phyloP scores from a whole-genome alignment of 1,140 invertebrate species.

The Papilio helenus region DNA sequence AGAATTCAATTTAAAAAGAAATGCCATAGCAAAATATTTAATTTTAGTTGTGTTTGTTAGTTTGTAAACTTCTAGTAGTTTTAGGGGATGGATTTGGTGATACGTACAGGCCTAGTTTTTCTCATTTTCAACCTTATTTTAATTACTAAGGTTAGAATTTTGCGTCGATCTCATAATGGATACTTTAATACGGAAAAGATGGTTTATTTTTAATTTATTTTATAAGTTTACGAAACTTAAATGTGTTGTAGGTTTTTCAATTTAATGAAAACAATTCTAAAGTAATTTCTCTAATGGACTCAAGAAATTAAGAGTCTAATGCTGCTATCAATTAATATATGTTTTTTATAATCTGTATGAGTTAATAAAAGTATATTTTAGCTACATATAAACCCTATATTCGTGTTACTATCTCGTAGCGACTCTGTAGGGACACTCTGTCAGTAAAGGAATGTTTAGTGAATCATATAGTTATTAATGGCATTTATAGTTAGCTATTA shows the following conservation, averaged over 20 bases:
- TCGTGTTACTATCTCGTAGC: slow-evolving; percentile 46
- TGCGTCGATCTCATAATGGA: not conserved
- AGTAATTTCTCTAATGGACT: not conserved
- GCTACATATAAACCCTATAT: slow-evolving; percentile 11
- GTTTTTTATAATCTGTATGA: slow-evolving; percentile 3
- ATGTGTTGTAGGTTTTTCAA: not conserved
- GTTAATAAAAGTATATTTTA: slow-evolving; percentile 22
- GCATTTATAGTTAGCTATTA: slow-evolving; percentile 83
- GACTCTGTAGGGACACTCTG: slow-evolving; percentile 66
- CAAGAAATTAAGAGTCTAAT: not conserved
- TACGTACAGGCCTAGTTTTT: slow-evolving; percentile 21
- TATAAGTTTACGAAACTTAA: not conserved
- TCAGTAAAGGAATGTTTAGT: slow-evolving; percentile 75
- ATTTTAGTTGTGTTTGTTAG: slow-evolving; percentile 1
- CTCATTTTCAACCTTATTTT: not conserved
- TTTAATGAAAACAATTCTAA: not conserved
- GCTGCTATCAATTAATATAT: not conserved
- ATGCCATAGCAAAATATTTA: not conserved
- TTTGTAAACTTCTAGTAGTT: not conserved
- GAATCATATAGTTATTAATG: slow-evolving; percentile 75
- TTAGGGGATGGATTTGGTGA: slow-evolving; percentile 9
- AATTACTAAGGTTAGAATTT: not conserved
- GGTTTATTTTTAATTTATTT: not conserved
- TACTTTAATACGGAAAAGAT: not conserved
- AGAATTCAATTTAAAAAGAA: not conserved